These are phyloP conservation scores for Corythaixoides concolor DNA, from an alignment of 2,113 vertebrate species.

Conservation along the genomic window DNA sequence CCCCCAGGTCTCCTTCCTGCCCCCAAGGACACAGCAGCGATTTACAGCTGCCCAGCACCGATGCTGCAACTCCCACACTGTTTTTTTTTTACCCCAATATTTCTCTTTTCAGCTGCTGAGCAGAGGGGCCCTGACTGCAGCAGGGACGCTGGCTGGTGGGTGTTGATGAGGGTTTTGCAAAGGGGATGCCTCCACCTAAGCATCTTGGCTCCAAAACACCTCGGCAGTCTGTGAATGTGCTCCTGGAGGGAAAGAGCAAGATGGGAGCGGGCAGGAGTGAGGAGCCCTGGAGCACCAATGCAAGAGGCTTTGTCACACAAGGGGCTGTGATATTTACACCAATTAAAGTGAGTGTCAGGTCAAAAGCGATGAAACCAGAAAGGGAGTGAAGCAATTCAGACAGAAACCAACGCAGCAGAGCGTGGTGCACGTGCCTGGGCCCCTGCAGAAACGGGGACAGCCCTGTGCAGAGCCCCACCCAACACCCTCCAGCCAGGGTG, in stretches of 20 bases:
- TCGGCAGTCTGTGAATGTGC: background rate
- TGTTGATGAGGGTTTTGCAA: background rate
- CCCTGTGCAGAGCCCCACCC: rapidly evolving
- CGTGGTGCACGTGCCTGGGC: background rate
- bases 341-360: background rate
- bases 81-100: background rate
- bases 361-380: background rate
- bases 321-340: background rate
- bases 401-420: background rate
- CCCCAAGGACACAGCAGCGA: background rate
- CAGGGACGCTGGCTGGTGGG: rapidly evolving
- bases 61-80: rapidly evolving
- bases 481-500: background rate
- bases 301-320: background rate
- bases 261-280: background rate
- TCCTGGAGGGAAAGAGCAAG: background rate
- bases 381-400: background rate
- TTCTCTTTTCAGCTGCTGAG: background rate
- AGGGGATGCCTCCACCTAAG: background rate
- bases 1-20: background rate
- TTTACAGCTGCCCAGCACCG: background rate
- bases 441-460: background rate
- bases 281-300: background rate
- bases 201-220: background rate
- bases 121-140: background rate